Percentiles rank a stretch among this genome's conserved stretches.
These are phyloP conservation scores for Channa striata DNA, from an alignment of 2,797 vertebrate species.

Conservation along the genomic window DNA sequence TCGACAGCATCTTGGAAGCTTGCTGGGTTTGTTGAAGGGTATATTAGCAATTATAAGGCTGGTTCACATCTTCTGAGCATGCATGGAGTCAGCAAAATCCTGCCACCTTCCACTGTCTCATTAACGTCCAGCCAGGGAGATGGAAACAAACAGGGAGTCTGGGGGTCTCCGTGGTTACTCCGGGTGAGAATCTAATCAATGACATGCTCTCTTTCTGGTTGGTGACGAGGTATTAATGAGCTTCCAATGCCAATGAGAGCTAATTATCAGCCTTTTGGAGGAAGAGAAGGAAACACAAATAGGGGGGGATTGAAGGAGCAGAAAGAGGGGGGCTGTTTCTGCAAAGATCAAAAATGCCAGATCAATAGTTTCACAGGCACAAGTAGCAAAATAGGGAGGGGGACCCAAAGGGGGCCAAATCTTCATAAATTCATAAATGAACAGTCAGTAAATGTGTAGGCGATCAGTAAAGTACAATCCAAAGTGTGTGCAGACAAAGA, in stretches of 20 bases:
- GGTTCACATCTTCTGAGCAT: conserved; percentile 66
- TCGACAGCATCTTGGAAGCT: conserved; percentile 56
- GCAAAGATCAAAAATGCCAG: conserved; percentile 38
- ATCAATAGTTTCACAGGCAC: conserved; percentile 44
- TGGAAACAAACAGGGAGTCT: conserved; percentile 57
- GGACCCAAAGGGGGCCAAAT: neutral
- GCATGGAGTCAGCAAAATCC: conserved; percentile 71
- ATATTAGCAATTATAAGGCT: conserved; percentile 75
- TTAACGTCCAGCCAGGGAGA: conserved; percentile 68
- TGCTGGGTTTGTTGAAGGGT: conserved; percentile 45
- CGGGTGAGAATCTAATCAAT: conserved; percentile 76
- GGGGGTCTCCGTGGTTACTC: conserved; percentile 64
- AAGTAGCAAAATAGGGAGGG: conserved; percentile 16
- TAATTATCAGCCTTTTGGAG: conserved; percentile 76
- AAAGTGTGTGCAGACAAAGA: neutral
- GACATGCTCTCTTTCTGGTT: conserved; percentile 64
- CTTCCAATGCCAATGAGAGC: conserved; percentile 74
- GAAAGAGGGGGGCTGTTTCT: conserved; percentile 26
- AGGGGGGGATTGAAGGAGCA: neutral
- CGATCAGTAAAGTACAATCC: conserved; percentile 28
- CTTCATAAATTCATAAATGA: conserved; percentile 23
- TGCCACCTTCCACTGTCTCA: conserved; percentile 62
- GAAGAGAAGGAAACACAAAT: conserved; percentile 38
- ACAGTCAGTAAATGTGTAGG: conserved; percentile 11
- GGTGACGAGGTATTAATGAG: conserved; percentile 80